Evolutionary conservation across 2,113 vertebrate species (phyloP), one percentile per base, ranked within the genome.

Genomic region (Tringa solitaria): DNA sequence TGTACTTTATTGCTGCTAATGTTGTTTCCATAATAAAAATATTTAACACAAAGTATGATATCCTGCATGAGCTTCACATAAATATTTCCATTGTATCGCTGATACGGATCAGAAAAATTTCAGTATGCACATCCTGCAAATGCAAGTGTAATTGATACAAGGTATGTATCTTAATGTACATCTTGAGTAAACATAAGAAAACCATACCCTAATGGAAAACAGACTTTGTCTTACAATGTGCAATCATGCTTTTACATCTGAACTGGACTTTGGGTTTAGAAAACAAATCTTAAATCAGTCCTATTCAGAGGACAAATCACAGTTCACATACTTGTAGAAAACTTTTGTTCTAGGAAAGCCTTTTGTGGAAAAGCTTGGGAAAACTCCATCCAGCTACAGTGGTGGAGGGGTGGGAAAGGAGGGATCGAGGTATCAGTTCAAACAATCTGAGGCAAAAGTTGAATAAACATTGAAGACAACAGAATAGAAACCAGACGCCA

Each of bases 401-500:
- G 95, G 94, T 96, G 95, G 96, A 95, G 91, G 95, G 94, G 96
- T 95, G 94, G 93, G 96, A 96, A 96, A 97, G 89, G 78, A 94
- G 43, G 84, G 93, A 60, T 15, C 28, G 90, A 96, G 91, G 94
- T 96, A 97, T 96, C 96, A 83, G 87, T 95, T 96, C 96, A 95
- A 96, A 94, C 81, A 92, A 96, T 95, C 94, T 87, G 87, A 95
- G 91, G 89, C 59, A 95, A 94, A 95, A 85, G 89, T 97, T 95
- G 96, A 91, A 95, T 95, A 96, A 97, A 97, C 94, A 97, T 24
- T 93, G 89, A 94, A 96, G 96, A 97, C 96, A 97, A 96, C 93
- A 94, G 96, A 96, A 97, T 95, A 96, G 96, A 97, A 97, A 96
- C 96, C 96, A 97, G 96, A 96, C 75, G 70, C 96, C 89, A 87